These are phyloP conservation scores for Stratiolaelaps scimitus DNA, from an alignment of 1,140 invertebrate genomes.

Conservation along the genomic window DNA sequence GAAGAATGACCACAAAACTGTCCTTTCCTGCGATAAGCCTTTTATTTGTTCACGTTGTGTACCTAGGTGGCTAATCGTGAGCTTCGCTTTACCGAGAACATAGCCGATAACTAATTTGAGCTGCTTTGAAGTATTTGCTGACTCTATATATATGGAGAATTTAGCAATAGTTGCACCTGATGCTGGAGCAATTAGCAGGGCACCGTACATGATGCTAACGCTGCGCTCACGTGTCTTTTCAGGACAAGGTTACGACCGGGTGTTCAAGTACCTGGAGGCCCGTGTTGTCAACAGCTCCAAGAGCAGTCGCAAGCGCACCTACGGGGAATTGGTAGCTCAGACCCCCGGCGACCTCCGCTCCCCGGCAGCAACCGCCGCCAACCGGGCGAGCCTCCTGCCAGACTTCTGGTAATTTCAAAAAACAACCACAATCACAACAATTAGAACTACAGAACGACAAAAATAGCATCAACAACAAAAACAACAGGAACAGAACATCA, in stretches of 20 bases:
- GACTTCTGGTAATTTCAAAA: constrained; percentile 27
- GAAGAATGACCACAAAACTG: too few relatives aligned
- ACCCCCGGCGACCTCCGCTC: constrained; percentile 22
- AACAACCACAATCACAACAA: constrained; percentile 3
- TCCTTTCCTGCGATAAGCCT: too few relatives aligned
- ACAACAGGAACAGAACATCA: neutral
- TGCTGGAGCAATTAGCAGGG: too few relatives aligned
- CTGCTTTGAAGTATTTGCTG: too few relatives aligned
- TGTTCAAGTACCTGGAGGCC: constrained; percentile 26
- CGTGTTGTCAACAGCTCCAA: constrained; percentile 27
- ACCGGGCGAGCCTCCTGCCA: constrained; percentile 26
- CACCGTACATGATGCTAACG: neutral
- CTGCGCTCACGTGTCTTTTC: constrained; percentile 1
- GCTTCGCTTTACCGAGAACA: too few relatives aligned
- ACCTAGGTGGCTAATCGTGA: too few relatives aligned
- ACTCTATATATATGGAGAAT: too few relatives aligned
- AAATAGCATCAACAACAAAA: neutral
- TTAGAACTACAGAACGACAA: neutral
- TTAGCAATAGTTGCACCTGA: too few relatives aligned
- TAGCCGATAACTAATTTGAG: too few relatives aligned
- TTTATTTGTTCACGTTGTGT: too few relatives aligned
- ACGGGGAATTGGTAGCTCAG: constrained; percentile 28
- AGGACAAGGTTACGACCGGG: constrained; percentile 29
- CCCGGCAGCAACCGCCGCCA: constrained; percentile 13
- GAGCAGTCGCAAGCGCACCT: constrained; percentile 28